Percentiles rank a stretch among this genome's conserved stretches.
Evolutionary conservation across 1,140 invertebrate species (phyloP).

Genomic region (Magallana gigas): DNA sequence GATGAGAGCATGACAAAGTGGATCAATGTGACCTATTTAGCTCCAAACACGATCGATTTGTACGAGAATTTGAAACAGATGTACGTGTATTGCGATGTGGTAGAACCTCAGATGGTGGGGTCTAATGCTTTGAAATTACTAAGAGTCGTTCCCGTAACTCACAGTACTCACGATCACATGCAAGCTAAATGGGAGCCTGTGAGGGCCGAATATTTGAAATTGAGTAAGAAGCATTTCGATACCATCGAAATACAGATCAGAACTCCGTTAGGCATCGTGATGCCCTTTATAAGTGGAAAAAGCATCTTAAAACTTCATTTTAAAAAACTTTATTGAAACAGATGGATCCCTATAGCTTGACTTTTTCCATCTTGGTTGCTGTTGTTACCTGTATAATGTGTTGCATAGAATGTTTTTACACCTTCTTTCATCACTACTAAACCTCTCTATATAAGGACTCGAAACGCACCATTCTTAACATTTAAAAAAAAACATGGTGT

Average conservation of each 20-base stretch:
- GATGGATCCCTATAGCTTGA: neutral
- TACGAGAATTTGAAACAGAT: neutral
- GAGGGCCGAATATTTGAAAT: neutral
- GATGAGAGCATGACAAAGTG: neutral
- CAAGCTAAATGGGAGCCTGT: constrained; percentile 3
- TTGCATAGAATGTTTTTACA: neutral
- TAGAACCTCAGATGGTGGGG: neutral
- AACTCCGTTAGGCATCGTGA: neutral
- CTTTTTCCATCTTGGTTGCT: neutral
- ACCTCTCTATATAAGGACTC: no score
- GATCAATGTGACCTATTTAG: neutral
- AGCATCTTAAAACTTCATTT: neutral
- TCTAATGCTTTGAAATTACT: neutral
- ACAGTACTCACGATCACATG: neutral
- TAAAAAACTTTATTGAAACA: neutral
- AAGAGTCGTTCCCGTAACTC: neutral
- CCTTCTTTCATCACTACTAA: no score
- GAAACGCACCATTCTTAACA: no score
- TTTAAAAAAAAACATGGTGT: no score
- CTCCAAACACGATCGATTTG: neutral
- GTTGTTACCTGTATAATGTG: neutral
- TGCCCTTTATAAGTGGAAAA: constrained; percentile 1
- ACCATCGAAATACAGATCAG: neutral
- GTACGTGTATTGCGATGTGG: neutral
- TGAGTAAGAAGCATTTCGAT: neutral